Conservation (phyloP, 2,888 invertebrate genomes). For the Electrophaes corylata region DNA sequence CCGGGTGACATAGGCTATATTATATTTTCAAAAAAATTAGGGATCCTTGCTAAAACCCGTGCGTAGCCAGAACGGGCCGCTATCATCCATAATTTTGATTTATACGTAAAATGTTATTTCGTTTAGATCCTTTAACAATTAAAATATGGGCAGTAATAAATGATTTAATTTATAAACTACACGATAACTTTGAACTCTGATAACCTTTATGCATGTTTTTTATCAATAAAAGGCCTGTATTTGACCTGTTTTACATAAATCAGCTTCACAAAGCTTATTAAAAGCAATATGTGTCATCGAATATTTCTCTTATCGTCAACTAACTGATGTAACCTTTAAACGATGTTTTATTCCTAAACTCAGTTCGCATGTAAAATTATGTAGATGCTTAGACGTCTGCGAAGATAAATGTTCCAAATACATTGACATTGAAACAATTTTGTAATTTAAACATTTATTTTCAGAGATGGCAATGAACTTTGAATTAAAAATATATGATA, state of each 20-base stretch:
- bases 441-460: constrained; percentile 15
- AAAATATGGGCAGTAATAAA: too few species aligned
- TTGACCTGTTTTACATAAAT: background rate
- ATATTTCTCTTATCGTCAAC: constrained; percentile 1
- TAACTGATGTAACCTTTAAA: background rate
- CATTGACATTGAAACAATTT: constrained; percentile 23
- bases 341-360: constrained; percentile 5
- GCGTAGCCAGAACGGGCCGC: too few species aligned
- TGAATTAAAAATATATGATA: background rate
- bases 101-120: too few species aligned
- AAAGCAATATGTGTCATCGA: background rate
- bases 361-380: constrained; percentile 25
- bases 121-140: too few species aligned
- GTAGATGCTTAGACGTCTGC: constrained; percentile 24
- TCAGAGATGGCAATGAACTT: background rate
- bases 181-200: constrained; percentile 11
- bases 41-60: too few species aligned
- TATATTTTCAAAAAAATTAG: too few species aligned
- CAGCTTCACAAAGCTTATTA: too few species aligned
- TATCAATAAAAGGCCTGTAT: constrained; percentile 12
- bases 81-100: too few species aligned
- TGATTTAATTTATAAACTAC: constrained; percentile 4
- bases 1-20: too few species aligned
- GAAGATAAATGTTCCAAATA: constrained; percentile 18
- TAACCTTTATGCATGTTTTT: constrained; percentile 18